Evolutionary conservation across 2,113 vertebrate species (phyloP).

Genomic region (Tragelaphus strepsiceros): DNA sequence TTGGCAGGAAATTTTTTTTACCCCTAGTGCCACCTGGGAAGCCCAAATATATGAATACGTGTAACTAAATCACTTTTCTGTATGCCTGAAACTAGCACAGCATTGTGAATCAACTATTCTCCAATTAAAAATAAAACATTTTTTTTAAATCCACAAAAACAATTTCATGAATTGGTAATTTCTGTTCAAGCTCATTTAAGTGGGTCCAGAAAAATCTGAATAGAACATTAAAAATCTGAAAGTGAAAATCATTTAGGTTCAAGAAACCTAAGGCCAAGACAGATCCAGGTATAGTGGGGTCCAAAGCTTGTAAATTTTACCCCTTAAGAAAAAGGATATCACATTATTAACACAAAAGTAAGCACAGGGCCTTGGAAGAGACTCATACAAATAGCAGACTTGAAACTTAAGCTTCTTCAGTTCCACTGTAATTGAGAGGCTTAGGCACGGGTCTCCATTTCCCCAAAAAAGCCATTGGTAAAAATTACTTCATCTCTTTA

Average conservation of each 20-base stretch:
- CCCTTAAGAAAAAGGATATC: neutral
- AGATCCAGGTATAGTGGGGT: neutral
- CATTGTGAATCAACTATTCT: neutral
- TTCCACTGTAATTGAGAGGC: neutral
- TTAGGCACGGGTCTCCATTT: neutral
- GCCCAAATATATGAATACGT: neutral
- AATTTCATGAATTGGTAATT: neutral
- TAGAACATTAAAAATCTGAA: neutral
- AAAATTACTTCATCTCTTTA: neutral
- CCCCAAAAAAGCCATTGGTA: neutral
- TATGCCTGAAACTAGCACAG: neutral
- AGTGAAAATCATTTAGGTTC: neutral
- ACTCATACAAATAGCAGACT: accelerated
- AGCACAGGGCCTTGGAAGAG: neutral
- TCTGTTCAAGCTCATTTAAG: neutral
- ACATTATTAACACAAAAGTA: neutral
- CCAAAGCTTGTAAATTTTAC: neutral
- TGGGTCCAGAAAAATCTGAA: neutral
- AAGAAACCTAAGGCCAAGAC: neutral
- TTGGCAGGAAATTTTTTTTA: neutral
- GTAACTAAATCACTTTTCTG: neutral
- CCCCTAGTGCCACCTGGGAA: neutral
- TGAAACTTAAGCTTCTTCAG: neutral
- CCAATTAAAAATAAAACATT: neutral
- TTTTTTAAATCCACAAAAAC: neutral